Evolutionary conservation across 2,797 vertebrate genomes (phyloP).

Genomic region (Crocodylus rhombifer): DNA sequence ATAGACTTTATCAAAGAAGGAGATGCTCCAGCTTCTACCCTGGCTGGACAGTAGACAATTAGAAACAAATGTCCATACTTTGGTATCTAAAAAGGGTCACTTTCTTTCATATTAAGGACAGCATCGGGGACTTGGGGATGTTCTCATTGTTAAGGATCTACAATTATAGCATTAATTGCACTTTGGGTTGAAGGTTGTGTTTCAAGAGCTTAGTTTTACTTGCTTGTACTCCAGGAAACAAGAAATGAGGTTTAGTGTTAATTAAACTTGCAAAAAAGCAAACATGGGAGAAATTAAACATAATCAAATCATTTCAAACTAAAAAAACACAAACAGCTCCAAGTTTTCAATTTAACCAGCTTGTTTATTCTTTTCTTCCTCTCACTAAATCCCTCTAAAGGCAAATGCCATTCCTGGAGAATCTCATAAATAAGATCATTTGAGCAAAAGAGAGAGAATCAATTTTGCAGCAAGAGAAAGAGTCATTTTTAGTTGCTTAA

Average conservation of each 20-base stretch:
- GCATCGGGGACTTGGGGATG: no score
- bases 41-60: neutral
- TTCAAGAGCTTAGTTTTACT: neutral
- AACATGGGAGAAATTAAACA: neutral
- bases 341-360: neutral
- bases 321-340: neutral
- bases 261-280: neutral
- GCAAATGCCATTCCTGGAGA: neutral
- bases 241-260: neutral
- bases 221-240: neutral
- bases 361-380: neutral
- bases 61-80: neutral
- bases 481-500: neutral
- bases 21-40: neutral
- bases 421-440: neutral
- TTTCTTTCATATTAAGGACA: neutral
- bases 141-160: neutral
- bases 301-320: neutral
- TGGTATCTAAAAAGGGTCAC: neutral
- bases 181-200: neutral
- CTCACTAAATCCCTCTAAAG: neutral
- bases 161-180: no score
- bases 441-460: neutral
- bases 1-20: neutral
- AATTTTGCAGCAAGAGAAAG: neutral